phyloP scores from a whole-genome alignment of 2,797 vertebrate species.

The Phoeniculus purpureus region DNA sequence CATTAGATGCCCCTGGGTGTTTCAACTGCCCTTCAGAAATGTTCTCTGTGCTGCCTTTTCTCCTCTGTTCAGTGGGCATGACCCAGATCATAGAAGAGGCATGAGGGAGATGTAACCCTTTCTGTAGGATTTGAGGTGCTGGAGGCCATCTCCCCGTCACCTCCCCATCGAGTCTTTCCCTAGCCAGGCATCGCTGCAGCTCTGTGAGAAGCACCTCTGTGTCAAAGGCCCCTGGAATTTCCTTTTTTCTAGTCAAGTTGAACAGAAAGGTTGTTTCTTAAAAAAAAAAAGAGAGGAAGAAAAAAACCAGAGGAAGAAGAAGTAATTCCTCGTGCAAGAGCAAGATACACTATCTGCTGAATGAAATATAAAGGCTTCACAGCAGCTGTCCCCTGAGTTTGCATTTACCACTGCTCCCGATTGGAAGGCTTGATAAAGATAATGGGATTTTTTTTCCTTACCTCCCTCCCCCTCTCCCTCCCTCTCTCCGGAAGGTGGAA shows the following conservation, averaged over 20 bases:
- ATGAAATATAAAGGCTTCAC: slow-evolving; percentile 81
- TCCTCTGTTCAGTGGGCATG: not conserved
- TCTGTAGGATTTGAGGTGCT: not conserved
- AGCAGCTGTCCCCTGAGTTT: slow-evolving; percentile 79
- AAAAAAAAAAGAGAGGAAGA: not conserved
- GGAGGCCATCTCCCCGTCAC: not conserved
- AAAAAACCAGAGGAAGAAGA: not conserved
- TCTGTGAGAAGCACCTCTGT: slow-evolving; percentile 16
- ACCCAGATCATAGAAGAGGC: not conserved
- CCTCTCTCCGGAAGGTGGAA: slow-evolving; percentile 73
- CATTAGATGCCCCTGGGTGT: not conserved
- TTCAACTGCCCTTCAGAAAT: not conserved
- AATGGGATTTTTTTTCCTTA: slow-evolving; percentile 82
- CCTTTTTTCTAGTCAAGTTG: slow-evolving; percentile 4
- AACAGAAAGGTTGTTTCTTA: slow-evolving; percentile 48
- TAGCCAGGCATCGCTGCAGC: not conserved
- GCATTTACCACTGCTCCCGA: slow-evolving; percentile 79
- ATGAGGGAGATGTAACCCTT: rapidly evolving
- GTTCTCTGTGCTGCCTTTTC: not conserved
- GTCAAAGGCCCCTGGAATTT: slow-evolving; percentile 42
- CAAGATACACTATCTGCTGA: slow-evolving; percentile 79
- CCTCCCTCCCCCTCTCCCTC: slow-evolving; percentile 61
- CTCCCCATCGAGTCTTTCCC: not conserved
- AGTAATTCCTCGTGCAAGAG: slow-evolving; percentile 77
- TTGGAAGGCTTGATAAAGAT: slow-evolving; percentile 84